Base-by-base conservation (phyloP, 2,797 vertebrate species). In the Bovichtus diacanthus region DNA sequence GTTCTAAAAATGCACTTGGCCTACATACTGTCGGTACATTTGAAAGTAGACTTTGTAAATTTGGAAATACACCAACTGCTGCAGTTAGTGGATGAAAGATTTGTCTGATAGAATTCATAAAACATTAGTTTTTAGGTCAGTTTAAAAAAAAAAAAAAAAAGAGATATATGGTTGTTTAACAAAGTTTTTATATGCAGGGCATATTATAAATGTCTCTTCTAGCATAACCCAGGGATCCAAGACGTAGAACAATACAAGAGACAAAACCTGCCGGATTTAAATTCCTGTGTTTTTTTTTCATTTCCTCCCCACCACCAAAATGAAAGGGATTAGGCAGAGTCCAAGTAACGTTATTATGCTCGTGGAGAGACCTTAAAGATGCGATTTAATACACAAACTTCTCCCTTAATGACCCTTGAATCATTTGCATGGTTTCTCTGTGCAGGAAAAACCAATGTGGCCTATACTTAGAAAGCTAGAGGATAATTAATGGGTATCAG, bases 281-380 rank as follows among this genome's bases (percentile, higher is more conserved):
- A 54, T 71, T 44, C 36, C 56, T 6, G 12, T 79, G 44, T 72
- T 79, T 70, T 76, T 70, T 59, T 70, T 74, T 74, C 59, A 76
- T 76, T 83, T 76, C 34, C 31, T 71, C 68, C 67, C 19, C 56
- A 65, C 19, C 38, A 66, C 55, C 25, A 65, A 66, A 81, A 81
- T 86, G 49, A 88, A 85, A 67, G 50, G 56, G 72, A 84, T 90
- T 75, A 83, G 18, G 15, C 71, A 39, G 75, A 78, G 71, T 81
- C 68, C 60, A 55, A 79, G 49, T 69, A 71, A 74, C 19, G 15
- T 47, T 54, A 61, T 87, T 74, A 66, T 47, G 41, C 54, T 70
- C 5, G 0, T 9, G 29, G 73, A 70, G 55, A 85, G 68, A 78
- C 82, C 71, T 76, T 74, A 66, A 83, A 77, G 31, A 78, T 34